These are phyloP conservation scores for Diaperis boleti DNA, from an alignment of 2,888 invertebrate genomes.

Conservation along the genomic window DNA sequence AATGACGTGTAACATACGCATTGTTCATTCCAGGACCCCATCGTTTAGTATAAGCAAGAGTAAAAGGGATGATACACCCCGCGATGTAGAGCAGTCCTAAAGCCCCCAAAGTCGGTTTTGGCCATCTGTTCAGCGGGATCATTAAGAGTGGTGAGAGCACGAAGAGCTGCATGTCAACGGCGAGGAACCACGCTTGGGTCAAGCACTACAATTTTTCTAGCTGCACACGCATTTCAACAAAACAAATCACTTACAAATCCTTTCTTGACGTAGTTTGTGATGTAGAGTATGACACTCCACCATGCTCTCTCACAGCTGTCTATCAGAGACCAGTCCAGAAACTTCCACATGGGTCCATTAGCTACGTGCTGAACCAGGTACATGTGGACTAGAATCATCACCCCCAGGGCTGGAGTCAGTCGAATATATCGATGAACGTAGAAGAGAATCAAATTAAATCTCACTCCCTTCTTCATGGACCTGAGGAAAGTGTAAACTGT, in stretches of 20 bases:
- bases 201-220: conserved; percentile 50
- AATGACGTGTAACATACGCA: too few species aligned
- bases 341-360: conserved; percentile 38
- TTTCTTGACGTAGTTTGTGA: conserved; percentile 27
- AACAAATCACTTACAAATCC: conserved; percentile 11
- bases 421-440: conserved; percentile 39
- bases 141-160: conserved; percentile 51
- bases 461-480: conserved; percentile 53
- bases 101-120: conserved; percentile 30
- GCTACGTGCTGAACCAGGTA: conserved; percentile 31
- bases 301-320: conserved; percentile 25
- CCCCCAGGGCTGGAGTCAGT: conserved; percentile 59
- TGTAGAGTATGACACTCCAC: conserved; percentile 39
- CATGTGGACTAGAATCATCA: conserved; percentile 13
- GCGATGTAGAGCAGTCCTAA: conserved; percentile 15
- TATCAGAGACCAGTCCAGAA: conserved; percentile 12
- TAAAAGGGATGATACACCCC: conserved; percentile 17
- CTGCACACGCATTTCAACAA: too few species aligned
- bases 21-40: too few species aligned
- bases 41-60: conserved; percentile 14
- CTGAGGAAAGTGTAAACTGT: conserved; percentile 65
- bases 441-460: conserved; percentile 57
- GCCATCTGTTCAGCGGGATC: conserved; percentile 44
- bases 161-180: conserved; percentile 55
- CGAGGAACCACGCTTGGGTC: conserved; percentile 53